These are phyloP conservation scores for Mnemiopsis leidyi DNA, from an alignment of 37 sponge, comb jelly and placozoan genomes.

Conservation along the genomic window DNA sequence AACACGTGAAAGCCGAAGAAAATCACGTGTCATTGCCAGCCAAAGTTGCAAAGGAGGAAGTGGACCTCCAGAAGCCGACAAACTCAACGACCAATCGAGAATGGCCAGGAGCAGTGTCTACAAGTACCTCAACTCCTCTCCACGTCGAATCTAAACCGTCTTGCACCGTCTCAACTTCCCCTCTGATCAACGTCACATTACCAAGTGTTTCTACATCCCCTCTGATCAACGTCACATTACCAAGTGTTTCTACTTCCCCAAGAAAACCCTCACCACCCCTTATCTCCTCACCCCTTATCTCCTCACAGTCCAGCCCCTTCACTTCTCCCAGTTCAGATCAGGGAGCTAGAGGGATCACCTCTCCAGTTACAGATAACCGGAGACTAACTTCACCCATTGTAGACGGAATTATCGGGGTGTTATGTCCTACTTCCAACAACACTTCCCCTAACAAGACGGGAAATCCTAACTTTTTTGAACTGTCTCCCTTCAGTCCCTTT, in stretches of 20 bases:
- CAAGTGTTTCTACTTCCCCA: too few species aligned
- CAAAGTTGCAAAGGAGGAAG: background rate
- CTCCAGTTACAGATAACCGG: background rate
- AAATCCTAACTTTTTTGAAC: background rate
- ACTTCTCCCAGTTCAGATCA: background rate
- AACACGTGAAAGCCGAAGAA: background rate
- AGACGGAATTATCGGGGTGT: background rate
- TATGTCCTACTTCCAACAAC: background rate
- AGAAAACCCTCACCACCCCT: background rate
- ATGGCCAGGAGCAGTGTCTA: background rate
- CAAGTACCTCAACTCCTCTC: background rate
- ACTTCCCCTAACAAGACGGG: background rate
- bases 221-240: background rate
- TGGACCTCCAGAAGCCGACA: background rate
- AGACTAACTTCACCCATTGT: background rate
- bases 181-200: background rate
- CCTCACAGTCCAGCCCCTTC: background rate
- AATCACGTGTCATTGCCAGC: slow-evolving; percentile 23
- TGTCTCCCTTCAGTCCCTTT: background rate
- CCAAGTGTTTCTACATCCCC: too few species aligned
- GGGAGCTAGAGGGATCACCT: background rate
- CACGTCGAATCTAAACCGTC: background rate
- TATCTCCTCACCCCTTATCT: background rate
- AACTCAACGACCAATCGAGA: background rate
- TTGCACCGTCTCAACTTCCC: background rate